These are phyloP conservation scores for Geococcyx californianus DNA, from an alignment of 2,113 vertebrate genomes.

Conservation along the genomic window DNA sequence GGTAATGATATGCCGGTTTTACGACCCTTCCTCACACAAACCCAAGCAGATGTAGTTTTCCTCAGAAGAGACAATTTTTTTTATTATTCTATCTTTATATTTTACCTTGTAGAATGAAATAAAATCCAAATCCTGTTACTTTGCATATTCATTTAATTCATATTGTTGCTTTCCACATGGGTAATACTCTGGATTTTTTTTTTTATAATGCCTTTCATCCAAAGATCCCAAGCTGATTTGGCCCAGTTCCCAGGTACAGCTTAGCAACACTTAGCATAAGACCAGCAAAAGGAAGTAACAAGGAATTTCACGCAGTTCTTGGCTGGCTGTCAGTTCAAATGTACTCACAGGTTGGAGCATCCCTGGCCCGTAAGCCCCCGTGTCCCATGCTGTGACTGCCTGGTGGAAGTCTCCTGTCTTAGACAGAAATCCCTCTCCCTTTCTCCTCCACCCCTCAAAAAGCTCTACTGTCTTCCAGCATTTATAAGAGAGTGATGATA, in stretches of 20 bases:
- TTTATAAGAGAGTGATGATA: background rate
- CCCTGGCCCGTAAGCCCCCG: fast-evolving
- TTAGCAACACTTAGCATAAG: constrained; percentile 46
- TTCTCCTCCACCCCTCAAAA: background rate
- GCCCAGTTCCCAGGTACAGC: constrained; percentile 44
- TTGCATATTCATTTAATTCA: background rate
- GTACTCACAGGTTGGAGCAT: background rate
- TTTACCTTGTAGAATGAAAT: background rate
- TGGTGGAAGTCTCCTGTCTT: background rate
- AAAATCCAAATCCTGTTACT: background rate
- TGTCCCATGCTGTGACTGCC: background rate
- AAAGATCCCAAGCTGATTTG: constrained; percentile 55
- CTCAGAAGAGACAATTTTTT: background rate
- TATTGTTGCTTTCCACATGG: constrained; percentile 17
- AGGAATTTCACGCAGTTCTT: background rate
- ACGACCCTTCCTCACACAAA: background rate
- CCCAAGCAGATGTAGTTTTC: background rate
- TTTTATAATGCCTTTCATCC: constrained; percentile 5
- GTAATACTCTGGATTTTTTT: background rate
- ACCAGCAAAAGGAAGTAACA: constrained; percentile 23
- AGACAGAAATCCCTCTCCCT: background rate
- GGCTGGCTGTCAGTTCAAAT: constrained; percentile 1
- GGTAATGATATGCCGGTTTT: background rate
- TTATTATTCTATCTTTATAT: background rate
- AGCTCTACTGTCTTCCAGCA: background rate